Evolutionary conservation across 2,888 invertebrate species (phyloP), one percentile per base, ranked within the genome.

Genomic region (Epicampocera succincta): DNA sequence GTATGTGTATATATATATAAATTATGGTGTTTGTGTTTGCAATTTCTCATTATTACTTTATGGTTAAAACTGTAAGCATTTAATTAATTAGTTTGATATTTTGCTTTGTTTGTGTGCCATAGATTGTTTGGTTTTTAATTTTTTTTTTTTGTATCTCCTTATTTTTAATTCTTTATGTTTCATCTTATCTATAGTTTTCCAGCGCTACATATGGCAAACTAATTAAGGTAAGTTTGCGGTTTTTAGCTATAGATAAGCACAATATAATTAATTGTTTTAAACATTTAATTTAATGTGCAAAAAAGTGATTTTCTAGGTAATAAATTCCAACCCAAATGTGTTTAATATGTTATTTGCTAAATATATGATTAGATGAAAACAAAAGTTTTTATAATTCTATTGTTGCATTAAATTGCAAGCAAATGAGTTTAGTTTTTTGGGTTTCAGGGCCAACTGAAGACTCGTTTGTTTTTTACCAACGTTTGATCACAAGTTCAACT

Each of bases 31-130:
- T 13, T 44, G 15, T 63, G 15, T 42, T 42, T 73, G 63, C 56
- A 77, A 77, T 65, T 77, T 66, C 69, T 74, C 73, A 74, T 82
- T 74, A 82, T 74, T 82, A 77, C 69, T 69, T 77, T 77, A 82
- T 77, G 69, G 73, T 77, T 77, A 68, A 77, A 69, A 68, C 63
- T 74, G 50, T 69, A 81, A 69, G 81, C 81, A 82, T 77, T 82
- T 82, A 82, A 82, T 73, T 82, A 82, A 81, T 81, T 81, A 77
- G 69, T 74, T 82, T 77, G 69, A 77, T 77, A 69, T 40, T 63
- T 50, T 60, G 44, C 58, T 74, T 77, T 72, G 66, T 52, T 72
- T 72, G 29, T 72, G 15, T 71, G 56, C 19, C 48, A 58, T 17
- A 46, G 21, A 60, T 66, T 76, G n/a, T 71, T 50, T 63, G 61